Conservation (phyloP, 2,888 invertebrate species). For the Diogma glabrata region DNA sequence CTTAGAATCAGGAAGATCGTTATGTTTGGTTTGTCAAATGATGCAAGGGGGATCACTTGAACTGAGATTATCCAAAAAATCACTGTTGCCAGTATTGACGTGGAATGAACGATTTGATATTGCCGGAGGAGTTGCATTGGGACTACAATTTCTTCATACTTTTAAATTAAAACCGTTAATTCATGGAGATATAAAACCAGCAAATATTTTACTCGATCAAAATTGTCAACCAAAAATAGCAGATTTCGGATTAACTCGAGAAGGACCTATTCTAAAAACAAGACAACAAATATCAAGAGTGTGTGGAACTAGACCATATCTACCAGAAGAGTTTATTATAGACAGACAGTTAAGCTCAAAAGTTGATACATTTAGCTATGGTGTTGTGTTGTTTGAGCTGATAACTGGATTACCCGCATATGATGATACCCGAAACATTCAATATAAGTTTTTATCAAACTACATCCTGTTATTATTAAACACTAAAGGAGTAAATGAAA, state of each 20-base stretch:
- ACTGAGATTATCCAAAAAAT: slow-evolving; percentile 50
- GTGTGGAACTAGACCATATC: slow-evolving; percentile 87
- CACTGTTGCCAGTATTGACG: slow-evolving; percentile 45
- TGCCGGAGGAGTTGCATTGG: slow-evolving; percentile 77
- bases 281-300: slow-evolving; percentile 45
- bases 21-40: slow-evolving; percentile 84
- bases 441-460: too few relatives aligned
- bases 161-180: slow-evolving; percentile 67
- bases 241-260: slow-evolving; percentile 86
- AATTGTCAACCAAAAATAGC: slow-evolving; percentile 85
- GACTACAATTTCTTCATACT: slow-evolving; percentile 82
- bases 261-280: slow-evolving; percentile 37
- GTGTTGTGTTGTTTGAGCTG: slow-evolving; percentile 75
- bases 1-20: slow-evolving; percentile 50
- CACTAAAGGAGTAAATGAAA: too few relatives aligned
- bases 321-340: slow-evolving; percentile 80
- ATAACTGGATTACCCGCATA: slow-evolving; percentile 62
- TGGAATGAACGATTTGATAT: slow-evolving; percentile 73
- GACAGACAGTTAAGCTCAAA: slow-evolving; percentile 73
- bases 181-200: slow-evolving; percentile 94
- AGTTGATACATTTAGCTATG: slow-evolving; percentile 90
- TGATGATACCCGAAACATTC: too few relatives aligned
- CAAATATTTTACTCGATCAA: slow-evolving; percentile 84
- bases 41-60: slow-evolving; percentile 91
- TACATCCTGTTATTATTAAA: too few relatives aligned